Percentiles rank a stretch among this genome's conserved stretches.
These are phyloP conservation scores for Drosophila seguyi DNA, from an alignment of 1,140 invertebrate genomes.

Conservation along the genomic window DNA sequence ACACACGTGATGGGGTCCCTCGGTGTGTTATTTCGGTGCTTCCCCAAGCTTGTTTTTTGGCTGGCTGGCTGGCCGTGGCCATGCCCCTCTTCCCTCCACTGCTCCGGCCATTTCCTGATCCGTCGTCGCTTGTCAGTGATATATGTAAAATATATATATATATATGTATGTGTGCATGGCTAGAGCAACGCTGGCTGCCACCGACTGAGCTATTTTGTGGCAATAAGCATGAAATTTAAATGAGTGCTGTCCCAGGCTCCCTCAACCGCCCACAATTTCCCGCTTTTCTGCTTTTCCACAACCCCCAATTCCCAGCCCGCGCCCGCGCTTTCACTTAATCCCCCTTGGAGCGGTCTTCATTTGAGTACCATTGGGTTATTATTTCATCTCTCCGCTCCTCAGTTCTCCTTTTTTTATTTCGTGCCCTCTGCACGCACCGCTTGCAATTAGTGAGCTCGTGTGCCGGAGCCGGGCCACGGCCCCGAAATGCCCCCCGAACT, in stretches of 20 bases:
- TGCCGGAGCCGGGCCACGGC: slow-evolving; percentile 8
- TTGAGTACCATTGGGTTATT: slow-evolving; percentile 58
- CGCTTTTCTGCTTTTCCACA: slow-evolving; percentile 8
- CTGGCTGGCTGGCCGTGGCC: slow-evolving; percentile 67
- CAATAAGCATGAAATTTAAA: slow-evolving; percentile 84
- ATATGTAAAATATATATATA: slow-evolving; percentile 59
- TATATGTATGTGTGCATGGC: slow-evolving; percentile 34
- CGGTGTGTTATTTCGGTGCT: slow-evolving; percentile 80
- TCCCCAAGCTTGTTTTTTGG: slow-evolving; percentile 82
- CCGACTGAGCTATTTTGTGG: slow-evolving; percentile 81
- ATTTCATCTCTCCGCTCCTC: slow-evolving; percentile 29
- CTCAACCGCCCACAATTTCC: slow-evolving; percentile 12
- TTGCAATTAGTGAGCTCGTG: slow-evolving; percentile 72
- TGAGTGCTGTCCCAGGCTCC: slow-evolving; percentile 58
- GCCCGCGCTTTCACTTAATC: slow-evolving; percentile 42
- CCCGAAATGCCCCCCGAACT: background rate
- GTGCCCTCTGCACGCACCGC: slow-evolving; percentile 58
- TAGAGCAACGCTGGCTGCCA: slow-evolving; percentile 31
- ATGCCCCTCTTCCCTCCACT: background rate
- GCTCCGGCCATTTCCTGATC: slow-evolving; percentile 51
- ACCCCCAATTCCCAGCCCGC: slow-evolving; percentile 4
- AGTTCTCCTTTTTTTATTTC: slow-evolving; percentile 7
- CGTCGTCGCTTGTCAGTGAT: slow-evolving; percentile 76
- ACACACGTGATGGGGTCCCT: slow-evolving; percentile 49
- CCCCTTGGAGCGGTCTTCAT: slow-evolving; percentile 51